phyloP scores from a whole-genome alignment of 2,797 vertebrate species.

The Argya squamiceps region DNA sequence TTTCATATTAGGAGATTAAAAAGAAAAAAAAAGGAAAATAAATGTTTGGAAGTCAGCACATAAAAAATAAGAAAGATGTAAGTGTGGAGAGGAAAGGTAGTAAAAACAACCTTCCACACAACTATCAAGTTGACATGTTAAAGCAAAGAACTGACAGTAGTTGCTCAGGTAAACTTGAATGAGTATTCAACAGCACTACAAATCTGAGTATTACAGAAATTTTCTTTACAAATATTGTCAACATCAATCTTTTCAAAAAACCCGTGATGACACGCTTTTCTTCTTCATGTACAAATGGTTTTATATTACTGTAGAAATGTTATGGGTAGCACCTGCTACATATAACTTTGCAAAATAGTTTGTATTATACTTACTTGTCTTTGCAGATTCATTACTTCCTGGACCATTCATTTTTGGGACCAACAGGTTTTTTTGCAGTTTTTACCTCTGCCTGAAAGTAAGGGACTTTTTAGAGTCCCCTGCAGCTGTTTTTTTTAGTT shows the following conservation, averaged over 20 bases:
- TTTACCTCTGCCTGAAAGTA: neutral
- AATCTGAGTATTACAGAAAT: neutral
- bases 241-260: neutral
- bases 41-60: neutral
- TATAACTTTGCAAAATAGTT: neutral
- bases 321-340: neutral
- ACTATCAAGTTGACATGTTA: neutral
- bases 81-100: neutral
- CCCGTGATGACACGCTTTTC: neutral
- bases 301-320: neutral
- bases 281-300: neutral
- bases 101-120: neutral
- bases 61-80: neutral
- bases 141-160: neutral
- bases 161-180: neutral
- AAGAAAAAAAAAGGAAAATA: neutral
- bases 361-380: neutral
- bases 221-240: neutral
- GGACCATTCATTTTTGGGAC: neutral
- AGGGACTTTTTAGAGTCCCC: neutral
- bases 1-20: neutral
- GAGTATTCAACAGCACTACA: neutral
- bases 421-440: neutral
- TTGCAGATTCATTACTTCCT: neutral
- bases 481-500: neutral